Conservation (phyloP, 2,888 invertebrate genomes). For the Netelia inedita region DNA sequence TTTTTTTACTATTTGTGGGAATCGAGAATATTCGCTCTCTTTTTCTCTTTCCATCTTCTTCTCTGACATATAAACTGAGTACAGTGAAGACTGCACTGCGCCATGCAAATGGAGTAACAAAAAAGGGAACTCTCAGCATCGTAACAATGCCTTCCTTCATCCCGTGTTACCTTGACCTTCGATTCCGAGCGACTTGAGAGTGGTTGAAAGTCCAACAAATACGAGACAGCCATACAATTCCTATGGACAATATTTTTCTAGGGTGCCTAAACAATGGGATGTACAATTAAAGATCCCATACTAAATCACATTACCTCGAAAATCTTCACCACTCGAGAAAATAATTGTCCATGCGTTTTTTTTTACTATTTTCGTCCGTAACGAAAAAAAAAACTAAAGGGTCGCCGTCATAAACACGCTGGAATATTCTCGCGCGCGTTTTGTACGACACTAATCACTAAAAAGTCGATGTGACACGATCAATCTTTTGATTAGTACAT, state of each 20-base stretch:
- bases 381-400: too few relatives aligned
- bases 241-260: too few relatives aligned
- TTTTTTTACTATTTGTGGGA: too few relatives aligned
- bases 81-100: conserved; percentile 28
- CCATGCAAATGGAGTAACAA: conserved; percentile 55
- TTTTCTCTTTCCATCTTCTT: too few relatives aligned
- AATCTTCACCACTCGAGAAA: too few relatives aligned
- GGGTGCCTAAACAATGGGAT: too few relatives aligned
- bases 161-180: conserved; percentile 65
- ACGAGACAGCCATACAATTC: background rate
- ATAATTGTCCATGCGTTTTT: too few relatives aligned
- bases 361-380: too few relatives aligned
- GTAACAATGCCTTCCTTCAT: conserved; percentile 60
- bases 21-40: too few relatives aligned
- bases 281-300: too few relatives aligned
- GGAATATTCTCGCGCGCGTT: background rate
- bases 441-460: background rate
- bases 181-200: conserved; percentile 32
- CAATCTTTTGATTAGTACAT: background rate
- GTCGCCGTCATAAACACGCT: background rate
- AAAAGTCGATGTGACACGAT: background rate
- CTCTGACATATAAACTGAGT: too few relatives aligned
- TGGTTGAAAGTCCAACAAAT: conserved; percentile 31
- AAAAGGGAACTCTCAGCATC: conserved; percentile 8
- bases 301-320: too few relatives aligned